Evolutionary conservation across 2,113 vertebrate genomes (phyloP).

Genomic region (Brachyhypopomus occidentalis): DNA sequence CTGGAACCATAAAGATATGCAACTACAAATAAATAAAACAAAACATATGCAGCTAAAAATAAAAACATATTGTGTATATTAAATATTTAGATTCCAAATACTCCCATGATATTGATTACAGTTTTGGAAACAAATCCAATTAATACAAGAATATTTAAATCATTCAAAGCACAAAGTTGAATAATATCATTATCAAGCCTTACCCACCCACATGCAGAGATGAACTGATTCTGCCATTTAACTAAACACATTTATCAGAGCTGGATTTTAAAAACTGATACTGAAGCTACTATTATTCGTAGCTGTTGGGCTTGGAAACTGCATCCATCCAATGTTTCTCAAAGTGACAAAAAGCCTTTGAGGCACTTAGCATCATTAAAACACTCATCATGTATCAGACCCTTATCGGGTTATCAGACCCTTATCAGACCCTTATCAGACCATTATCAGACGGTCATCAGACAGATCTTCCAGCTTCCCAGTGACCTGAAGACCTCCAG

Average conservation of each 20-base stretch:
- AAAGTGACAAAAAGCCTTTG: background rate
- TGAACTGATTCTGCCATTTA: conserved; percentile 12
- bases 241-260: background rate
- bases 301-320: too few relatives aligned
- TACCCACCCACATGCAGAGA: background rate
- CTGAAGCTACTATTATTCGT: background rate
- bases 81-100: too few relatives aligned
- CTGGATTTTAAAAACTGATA: background rate
- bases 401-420: conserved; percentile 1
- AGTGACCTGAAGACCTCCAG: too few relatives aligned
- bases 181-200: background rate
- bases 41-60: too few relatives aligned
- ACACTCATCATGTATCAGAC: background rate
- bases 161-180: background rate
- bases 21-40: too few relatives aligned
- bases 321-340: background rate
- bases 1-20: too few relatives aligned
- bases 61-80: too few relatives aligned
- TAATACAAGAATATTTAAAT: too few relatives aligned
- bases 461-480: too few relatives aligned
- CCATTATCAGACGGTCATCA: background rate
- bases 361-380: background rate
- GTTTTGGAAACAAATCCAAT: too few relatives aligned
- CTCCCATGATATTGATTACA: too few relatives aligned
- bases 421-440: background rate